Base-by-base conservation (phyloP, 2,888 invertebrate genomes). In the Pandemis corylana region DNA sequence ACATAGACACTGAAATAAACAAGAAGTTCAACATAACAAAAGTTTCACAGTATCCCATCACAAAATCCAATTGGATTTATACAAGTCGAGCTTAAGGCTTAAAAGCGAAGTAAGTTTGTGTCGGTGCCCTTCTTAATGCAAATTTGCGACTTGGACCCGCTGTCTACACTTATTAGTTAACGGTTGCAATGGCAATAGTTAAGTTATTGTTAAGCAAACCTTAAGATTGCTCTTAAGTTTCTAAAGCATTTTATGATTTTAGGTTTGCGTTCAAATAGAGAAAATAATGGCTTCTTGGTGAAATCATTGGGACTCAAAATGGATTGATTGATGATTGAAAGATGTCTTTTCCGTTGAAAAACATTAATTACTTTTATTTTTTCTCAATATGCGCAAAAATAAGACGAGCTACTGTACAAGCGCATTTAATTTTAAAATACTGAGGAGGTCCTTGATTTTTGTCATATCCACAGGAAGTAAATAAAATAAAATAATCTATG, bases 31-130 rank as follows among this genome's bases (percentile, higher is more conserved):
- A 56, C 46, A 44, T 20, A 59, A n/a, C 76, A 77, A 70, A 76
- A 59, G 77, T 61, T 77, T 71, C 72, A 68, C 20, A 20, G 20
- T 20, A 20, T 20, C 20, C 69, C 79, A 75, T 72, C 75, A 41
- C 79, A 82, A 83, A 87, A 85, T 85, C 83, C 86, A 86, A 89
- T 90, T 88, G 88, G 87, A 88, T 86, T 87, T 87, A 84, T 82
- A 85, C 82, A 79, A 84, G 82, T 85, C 75, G 74, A 77, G 85
- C 85, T 70, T 63, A 72, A 70, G 67, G 72, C 69, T 86, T 87
- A 85, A 86, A 85, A 86, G 81, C 81, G 80, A 80, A 82, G 82
- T 81, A 79, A 78, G 80, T 78, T 78, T 63, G 70, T 81, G 82
- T 81, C 71, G 77, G 79, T 79, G 80, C 79, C 81, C 79, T 83